Base-by-base conservation (phyloP, 1,140 invertebrate species). In the Copidosoma floridanum region DNA sequence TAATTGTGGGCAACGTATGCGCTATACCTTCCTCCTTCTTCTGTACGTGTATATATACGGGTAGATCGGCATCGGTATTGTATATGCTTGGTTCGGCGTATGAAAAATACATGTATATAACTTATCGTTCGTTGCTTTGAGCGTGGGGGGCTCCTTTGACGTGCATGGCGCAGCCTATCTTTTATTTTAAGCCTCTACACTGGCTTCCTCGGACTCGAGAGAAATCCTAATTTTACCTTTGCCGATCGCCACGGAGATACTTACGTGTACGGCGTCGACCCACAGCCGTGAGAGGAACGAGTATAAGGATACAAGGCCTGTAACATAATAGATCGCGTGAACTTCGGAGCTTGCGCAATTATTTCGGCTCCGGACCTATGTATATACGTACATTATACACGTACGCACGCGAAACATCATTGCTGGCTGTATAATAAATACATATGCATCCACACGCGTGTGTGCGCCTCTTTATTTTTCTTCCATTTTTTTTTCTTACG, bases 321-420 rank as follows among this genome's bases (percentile, higher is more conserved):
- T n/a, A n/a, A n/a, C n/a, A n/a, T n/a, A n/a, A n/a, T n/a, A n/a
- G 40, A 32, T 44, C 40, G 52, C 52, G 52, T 54, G 52, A 44
- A 54, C 52, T 54, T 54, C 21, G 40, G 32, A 6, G 23, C 14
- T 21, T 43, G 18, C 40, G 40, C 23, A 43, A 43, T 43, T 43
- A 43, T 18, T 41, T 18, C 1, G n/a, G 16, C 12, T 7, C 18
- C 40, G 40, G 2, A 6, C 1, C 18, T 40, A n/a, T n/a, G 3
- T n/a, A n/a, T 38, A 38, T 38, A 38, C 10, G 18, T 38, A 38
- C 37, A 16, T 16, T 40, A 7, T 40, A 16, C 5, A 3, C 3
- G 5, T 40, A 16, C 38, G 37, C 3, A 16, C 8, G 40, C 20
- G 23, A 43, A 43, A 43, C 23, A 43, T 7, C 40, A 3, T 10